A percentile compares a stretch with the other conserved stretches of the same genome.
Evolutionary conservation across 2,797 vertebrate genomes (phyloP).

Genomic region (Trichosurus vulpecula): DNA sequence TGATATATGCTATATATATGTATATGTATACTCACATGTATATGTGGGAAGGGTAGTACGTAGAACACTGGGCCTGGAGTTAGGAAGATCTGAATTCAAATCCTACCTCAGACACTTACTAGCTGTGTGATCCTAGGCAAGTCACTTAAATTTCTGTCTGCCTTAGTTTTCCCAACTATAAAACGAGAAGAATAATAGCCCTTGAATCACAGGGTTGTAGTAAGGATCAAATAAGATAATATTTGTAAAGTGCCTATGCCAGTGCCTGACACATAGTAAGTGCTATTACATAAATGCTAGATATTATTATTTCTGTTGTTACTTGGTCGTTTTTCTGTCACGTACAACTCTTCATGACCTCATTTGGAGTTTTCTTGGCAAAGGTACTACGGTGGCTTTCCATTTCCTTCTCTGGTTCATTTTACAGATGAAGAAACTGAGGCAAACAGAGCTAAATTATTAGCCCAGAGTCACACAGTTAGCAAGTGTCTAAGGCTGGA

Average conservation of each 20-base stretch:
- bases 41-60: neutral
- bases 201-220: neutral
- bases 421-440: neutral
- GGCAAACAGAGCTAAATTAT: neutral
- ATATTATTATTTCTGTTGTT: neutral
- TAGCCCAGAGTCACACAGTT: neutral
- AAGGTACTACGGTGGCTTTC: neutral
- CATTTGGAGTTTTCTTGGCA: neutral
- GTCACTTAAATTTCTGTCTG: neutral
- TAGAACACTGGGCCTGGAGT: neutral
- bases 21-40: no score
- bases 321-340: neutral
- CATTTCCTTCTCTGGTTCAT: neutral
- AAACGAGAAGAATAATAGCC: neutral
- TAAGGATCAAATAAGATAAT: neutral
- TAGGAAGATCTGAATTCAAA: neutral
- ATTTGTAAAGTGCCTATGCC: neutral
- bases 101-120: neutral
- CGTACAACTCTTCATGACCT: neutral
- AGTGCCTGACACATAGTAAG: neutral
- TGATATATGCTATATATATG: neutral
- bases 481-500: neutral
- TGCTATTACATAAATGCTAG: neutral
- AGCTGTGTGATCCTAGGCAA: neutral
- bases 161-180: neutral